Evolutionary conservation across 2,888 invertebrate species (phyloP), one percentile per base, ranked within the genome.

Genomic region (Diaperis boleti): DNA sequence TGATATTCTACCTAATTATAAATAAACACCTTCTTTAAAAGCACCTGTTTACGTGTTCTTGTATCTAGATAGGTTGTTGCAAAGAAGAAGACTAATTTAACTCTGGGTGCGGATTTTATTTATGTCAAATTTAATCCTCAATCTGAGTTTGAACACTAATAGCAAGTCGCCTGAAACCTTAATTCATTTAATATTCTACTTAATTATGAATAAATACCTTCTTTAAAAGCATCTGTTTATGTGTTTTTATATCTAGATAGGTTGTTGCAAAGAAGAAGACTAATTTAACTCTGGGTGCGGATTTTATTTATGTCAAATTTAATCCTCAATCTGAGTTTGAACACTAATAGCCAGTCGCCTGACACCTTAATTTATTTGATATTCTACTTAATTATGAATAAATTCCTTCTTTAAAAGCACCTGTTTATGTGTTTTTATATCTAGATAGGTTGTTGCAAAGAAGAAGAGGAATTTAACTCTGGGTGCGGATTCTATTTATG

Each of bases 231-330:
- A 29, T 44, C 55, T 64, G 56, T 55, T 54, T 59, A 45, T 50
- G 35, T 54, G 33, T 8, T 18, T 20, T 26, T 15, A 7, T 60
- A 15, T 50, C 49, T 50, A 20, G 15, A 50, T 37, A 61, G 56
- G 50, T 65, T 49, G 65, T 62, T 31, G 35, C 18, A 56, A 49
- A 57, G 59, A 63, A 52, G 63, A 14, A 63, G 31, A 59, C 54
- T 20, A 59, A 59, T 4, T 47, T 44, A 59, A 54, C 59, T 54
- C 18, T 59, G 59, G 64, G 59, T 64, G 26, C 26, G 26, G 26
- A 26, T n/a, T 3, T 26, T 5, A 2, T 2, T 26, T 5, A 8
- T 3, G 1, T 26, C 26, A 3, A 5, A 26, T 26, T 26, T 26
- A 26, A n/a, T 26, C 26, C 3, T 26, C 26, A 26, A 26, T 26